These are phyloP conservation scores for Corticium candelabrum DNA, from an alignment of 37 sponge, comb jelly and placozoan species.

Conservation along the genomic window DNA sequence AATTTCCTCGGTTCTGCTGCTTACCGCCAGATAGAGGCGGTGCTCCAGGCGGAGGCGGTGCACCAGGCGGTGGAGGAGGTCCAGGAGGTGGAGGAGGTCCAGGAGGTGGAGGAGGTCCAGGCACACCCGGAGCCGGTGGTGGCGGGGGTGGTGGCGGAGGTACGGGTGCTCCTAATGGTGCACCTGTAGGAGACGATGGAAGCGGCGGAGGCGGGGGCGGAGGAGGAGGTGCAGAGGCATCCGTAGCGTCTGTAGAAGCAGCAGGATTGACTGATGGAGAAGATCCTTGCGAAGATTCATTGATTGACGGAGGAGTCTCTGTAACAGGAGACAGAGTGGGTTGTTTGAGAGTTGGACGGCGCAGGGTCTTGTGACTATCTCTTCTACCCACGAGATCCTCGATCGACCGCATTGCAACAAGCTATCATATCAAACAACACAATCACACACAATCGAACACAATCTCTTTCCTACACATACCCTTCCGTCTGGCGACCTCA, in stretches of 20 bases:
- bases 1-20: slow-evolving; percentile 20
- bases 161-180: neutral
- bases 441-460: too few relatives aligned
- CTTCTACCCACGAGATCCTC: too few relatives aligned
- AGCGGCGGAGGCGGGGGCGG: slow-evolving; percentile 8
- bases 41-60: slow-evolving; percentile 1
- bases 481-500: too few relatives aligned
- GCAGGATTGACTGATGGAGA: neutral
- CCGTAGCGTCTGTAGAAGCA: too few relatives aligned
- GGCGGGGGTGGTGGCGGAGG: slow-evolving; percentile 27
- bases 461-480: too few relatives aligned
- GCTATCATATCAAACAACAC: too few relatives aligned
- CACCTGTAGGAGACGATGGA: neutral
- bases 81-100: slow-evolving; percentile 56
- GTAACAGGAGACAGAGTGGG: neutral
- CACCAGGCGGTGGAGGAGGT: slow-evolving; percentile 47
- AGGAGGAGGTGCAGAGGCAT: neutral
- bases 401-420: too few relatives aligned
- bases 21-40: neutral
- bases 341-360: neutral
- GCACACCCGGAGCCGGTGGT: slow-evolving; percentile 19
- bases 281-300: too few relatives aligned
- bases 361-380: neutral
- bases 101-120: slow-evolving; percentile 38
- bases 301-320: neutral